These are phyloP conservation scores for Sebastiscus albofasciatus DNA, from an alignment of 2,797 vertebrate species.

Conservation along the genomic window DNA sequence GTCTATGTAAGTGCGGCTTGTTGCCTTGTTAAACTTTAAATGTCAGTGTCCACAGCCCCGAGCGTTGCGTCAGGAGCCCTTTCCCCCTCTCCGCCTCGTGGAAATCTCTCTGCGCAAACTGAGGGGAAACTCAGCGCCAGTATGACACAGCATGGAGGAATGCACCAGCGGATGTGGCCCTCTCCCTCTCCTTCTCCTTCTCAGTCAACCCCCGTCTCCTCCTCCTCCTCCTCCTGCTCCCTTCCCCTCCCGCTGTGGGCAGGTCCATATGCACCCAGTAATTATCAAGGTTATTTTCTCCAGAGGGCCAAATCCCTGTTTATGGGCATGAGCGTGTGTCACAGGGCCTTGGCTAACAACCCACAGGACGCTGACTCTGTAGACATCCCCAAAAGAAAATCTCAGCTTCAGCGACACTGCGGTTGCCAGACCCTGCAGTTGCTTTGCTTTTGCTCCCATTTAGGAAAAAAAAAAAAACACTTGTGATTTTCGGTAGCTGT, in stretches of 20 bases:
- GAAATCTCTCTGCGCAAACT: constrained; percentile 66
- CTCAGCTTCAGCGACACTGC: constrained; percentile 19
- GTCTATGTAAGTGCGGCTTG: constrained; percentile 27
- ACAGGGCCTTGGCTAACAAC: constrained; percentile 69
- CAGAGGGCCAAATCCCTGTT: constrained; percentile 82
- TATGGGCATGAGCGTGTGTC: constrained; percentile 81
- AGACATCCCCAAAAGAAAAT: constrained; percentile 44
- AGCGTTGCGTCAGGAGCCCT: constrained; percentile 57
- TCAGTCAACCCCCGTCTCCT: constrained; percentile 45
- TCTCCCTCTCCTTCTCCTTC: constrained; percentile 49
- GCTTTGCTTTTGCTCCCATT: constrained; percentile 33
- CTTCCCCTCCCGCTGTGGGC: constrained; percentile 60
- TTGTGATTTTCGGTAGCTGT: constrained; percentile 44
- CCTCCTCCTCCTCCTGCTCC: constrained; percentile 38
- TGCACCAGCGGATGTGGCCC: constrained; percentile 75
- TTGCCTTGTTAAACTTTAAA: constrained; percentile 67
- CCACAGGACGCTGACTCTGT: constrained; percentile 61
- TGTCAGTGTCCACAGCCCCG: constrained; percentile 31
- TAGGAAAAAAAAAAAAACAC: neutral
- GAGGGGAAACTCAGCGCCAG: constrained; percentile 76
- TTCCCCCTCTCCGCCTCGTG: constrained; percentile 53
- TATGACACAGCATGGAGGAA: constrained; percentile 81
- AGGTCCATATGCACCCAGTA: constrained; percentile 79
- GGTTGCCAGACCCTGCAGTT: constrained; percentile 29
- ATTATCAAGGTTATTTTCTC: constrained; percentile 85